A percentile compares a stretch with the other conserved stretches of the same genome.
Conservation (phyloP, 1,140 invertebrate species). For the Cotesia typhae region DNA sequence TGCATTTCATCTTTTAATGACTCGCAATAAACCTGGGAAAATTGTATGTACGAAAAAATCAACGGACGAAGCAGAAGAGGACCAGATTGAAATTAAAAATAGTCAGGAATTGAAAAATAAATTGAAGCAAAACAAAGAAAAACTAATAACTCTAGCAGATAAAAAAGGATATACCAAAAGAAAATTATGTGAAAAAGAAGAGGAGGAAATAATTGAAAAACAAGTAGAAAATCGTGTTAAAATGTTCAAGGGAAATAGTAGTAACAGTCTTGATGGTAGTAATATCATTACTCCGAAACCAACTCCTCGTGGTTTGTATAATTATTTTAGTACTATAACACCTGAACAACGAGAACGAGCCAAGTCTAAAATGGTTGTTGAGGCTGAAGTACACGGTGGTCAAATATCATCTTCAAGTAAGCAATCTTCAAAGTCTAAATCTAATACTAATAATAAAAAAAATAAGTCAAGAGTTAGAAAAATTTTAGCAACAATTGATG, state of each 20-base stretch:
- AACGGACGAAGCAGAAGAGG: slow-evolving; percentile 17
- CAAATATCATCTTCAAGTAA: neutral
- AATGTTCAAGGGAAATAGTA: slow-evolving; percentile 43
- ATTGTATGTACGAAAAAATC: slow-evolving; percentile 7
- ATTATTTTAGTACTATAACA: slow-evolving; percentile 58
- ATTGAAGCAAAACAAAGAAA: slow-evolving; percentile 44
- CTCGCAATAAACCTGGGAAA: slow-evolving; percentile 40
- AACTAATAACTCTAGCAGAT: slow-evolving; percentile 46
- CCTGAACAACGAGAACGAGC: slow-evolving; percentile 42
- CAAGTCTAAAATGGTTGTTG: slow-evolving; percentile 48
- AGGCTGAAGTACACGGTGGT: slow-evolving; percentile 50
- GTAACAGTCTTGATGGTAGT: slow-evolving; percentile 37
- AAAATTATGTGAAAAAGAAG: slow-evolving; percentile 50
- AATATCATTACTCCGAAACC: slow-evolving; percentile 34
- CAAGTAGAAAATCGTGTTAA: slow-evolving; percentile 48
- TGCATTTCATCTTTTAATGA: slow-evolving; percentile 53
- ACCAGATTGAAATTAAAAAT: neutral
- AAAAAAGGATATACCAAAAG: slow-evolving; percentile 51
- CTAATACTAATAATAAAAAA: slow-evolving; percentile 4
- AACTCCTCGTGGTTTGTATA: slow-evolving; percentile 48
- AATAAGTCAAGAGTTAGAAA: slow-evolving; percentile 25
- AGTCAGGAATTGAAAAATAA: slow-evolving; percentile 36
- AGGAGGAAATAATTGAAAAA: slow-evolving; percentile 49
- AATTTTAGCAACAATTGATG: slow-evolving; percentile 38
- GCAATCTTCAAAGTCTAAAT: neutral